These are phyloP conservation scores for Psophia crepitans DNA, from an alignment of 2,113 vertebrate genomes.

Conservation along the genomic window DNA sequence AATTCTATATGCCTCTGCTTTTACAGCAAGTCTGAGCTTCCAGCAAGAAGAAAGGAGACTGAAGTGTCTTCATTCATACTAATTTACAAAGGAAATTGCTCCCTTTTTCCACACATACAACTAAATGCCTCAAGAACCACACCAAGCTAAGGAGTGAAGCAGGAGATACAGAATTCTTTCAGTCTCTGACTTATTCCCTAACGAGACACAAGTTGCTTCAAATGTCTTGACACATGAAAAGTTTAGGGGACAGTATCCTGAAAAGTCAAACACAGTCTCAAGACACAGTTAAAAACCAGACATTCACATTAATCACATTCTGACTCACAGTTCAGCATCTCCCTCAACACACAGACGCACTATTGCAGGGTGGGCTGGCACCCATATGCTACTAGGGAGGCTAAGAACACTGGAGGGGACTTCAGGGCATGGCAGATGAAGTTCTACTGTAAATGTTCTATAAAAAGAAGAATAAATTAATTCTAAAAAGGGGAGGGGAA, in stretches of 20 bases:
- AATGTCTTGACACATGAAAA: neutral
- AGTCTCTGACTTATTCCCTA: neutral
- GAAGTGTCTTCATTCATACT: neutral
- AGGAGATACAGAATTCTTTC: neutral
- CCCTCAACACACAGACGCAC: neutral
- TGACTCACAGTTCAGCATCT: neutral
- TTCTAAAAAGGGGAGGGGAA: accelerated
- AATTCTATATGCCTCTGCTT: neutral
- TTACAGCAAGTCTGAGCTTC: neutral
- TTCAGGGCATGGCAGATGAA: neutral
- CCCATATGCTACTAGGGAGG: neutral
- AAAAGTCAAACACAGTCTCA: neutral
- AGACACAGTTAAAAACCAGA: neutral
- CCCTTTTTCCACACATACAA: neutral
- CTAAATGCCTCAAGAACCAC: neutral
- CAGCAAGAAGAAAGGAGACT: neutral
- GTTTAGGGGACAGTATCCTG: neutral
- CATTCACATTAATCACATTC: neutral
- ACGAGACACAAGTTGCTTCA: neutral
- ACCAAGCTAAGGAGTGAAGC: neutral
- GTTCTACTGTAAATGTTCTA: neutral
- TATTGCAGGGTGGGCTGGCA: neutral
- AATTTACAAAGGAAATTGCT: neutral
- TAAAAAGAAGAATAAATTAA: neutral
- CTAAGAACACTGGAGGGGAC: neutral